Conservation (phyloP, 2,797 vertebrate genomes). For the Chelidonichthys spinosus region DNA sequence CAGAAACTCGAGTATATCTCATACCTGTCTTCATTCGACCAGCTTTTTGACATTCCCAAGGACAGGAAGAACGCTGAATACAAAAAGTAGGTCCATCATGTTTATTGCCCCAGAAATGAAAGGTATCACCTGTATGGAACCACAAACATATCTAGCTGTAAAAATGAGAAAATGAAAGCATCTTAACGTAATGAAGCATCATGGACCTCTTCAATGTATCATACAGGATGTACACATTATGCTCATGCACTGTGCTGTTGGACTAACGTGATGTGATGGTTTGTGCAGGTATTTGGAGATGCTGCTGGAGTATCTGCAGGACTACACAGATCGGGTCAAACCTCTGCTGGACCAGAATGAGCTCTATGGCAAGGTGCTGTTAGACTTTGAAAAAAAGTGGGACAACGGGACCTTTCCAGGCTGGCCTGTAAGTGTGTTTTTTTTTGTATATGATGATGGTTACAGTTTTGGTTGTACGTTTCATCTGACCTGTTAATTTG, state of each 20-base stretch:
- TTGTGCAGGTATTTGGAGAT: slow-evolving; percentile 93
- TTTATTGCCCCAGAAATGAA: neutral
- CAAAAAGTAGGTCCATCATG: slow-evolving; percentile 85
- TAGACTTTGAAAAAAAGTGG: slow-evolving; percentile 98
- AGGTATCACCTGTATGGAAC: rapidly evolving
- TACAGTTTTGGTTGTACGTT: rapidly evolving
- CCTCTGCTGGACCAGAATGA: slow-evolving; percentile 97
- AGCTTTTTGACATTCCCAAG: slow-evolving; percentile 97
- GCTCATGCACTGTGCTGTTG: neutral
- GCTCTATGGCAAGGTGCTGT: slow-evolving; percentile 94
- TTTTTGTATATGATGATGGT: too few species aligned
- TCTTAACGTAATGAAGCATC: neutral
- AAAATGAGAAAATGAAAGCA: neutral
- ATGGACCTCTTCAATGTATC: neutral
- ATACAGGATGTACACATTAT: neutral
- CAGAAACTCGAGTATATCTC: slow-evolving; percentile 98
- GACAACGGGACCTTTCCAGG: slow-evolving; percentile 95
- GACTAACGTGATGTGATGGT: neutral
- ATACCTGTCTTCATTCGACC: slow-evolving; percentile 96
- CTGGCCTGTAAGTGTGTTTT: slow-evolving; percentile 90
- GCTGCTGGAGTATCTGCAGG: slow-evolving; percentile 97
- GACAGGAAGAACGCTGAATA: slow-evolving; percentile 98
- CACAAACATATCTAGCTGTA: neutral
- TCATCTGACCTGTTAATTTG: neutral
- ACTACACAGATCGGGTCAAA: slow-evolving; percentile 96